Base-by-base conservation (phyloP, 2,113 vertebrate species). In the Procavia capensis region DNA sequence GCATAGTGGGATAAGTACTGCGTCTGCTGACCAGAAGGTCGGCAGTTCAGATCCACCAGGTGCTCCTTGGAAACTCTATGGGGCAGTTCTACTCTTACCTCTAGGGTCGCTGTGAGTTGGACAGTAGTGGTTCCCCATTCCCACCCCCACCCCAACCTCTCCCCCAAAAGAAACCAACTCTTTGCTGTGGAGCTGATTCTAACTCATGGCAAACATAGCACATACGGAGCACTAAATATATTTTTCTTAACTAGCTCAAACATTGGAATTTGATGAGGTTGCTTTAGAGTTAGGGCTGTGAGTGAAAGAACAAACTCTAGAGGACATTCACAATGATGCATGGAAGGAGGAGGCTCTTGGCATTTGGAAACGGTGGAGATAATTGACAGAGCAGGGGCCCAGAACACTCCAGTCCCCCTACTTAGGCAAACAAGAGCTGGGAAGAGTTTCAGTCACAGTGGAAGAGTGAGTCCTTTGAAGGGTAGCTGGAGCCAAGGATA, bases 221-320 rank as follows among this genome's bases (percentile, higher is more conserved):
- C 19, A 9, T 20, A 50, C 70, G 50, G 86, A 68, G 34, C 41
- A 74, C 20, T 25, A 0, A 11, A 1, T 76, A 9, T 6, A n/a
- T 75, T 90, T 89, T 84, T 95, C 20, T 31, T 78, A 14, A 34
- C 47, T 39, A 81, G 59, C 75, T 82, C 92, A 95, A 82, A 76
- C 39, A 31, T 36, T 95, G 45, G n/a, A 63, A 83, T 47, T 90
- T 43, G 39, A 61, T 74, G 47, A 82, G n/a, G 74, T 79, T 91
- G 43, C 50, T 88, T 89, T 89, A 92, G 36, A 57, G 9, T 74
- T 24, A 94, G 14, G 50, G 11, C 72, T 85, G 14, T 70, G 36
- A 45, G 45, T 72, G 29, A 41, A 81, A 76, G 43, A 90, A 68
- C 70, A 83, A 79, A 76, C 57, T 80, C 8, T 80, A 9, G 24